A percentile compares a stretch with the other conserved stretches of the same genome.
phyloP scores from a whole-genome alignment of 2,113 vertebrate genomes.

The Sialia sialis region DNA sequence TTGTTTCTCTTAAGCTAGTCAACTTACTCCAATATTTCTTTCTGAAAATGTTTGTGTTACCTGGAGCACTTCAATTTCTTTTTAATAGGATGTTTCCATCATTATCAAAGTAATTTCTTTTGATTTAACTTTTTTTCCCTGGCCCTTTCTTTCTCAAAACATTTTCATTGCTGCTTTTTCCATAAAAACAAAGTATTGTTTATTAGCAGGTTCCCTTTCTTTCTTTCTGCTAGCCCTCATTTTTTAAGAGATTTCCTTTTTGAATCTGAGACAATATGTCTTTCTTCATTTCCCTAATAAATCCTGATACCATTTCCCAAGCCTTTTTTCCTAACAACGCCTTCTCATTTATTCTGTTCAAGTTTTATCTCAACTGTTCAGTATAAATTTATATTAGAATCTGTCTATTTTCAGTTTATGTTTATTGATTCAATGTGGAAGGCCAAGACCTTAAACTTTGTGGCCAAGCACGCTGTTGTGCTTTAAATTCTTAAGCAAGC shows the following conservation, averaged over 20 bases:
- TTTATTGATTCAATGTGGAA: neutral
- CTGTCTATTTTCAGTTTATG: neutral
- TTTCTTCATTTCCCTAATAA: conserved; percentile 27
- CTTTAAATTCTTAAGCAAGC: neutral
- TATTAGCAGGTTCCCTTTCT: neutral
- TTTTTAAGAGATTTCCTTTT: conserved; percentile 21
- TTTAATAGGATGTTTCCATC: neutral
- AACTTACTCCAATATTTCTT: neutral
- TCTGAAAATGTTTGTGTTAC: neutral
- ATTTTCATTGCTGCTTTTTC: neutral
- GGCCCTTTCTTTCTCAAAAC: neutral
- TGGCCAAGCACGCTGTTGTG: neutral
- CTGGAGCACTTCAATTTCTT: neutral
- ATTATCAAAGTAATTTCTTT: neutral
- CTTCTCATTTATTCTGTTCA: neutral
- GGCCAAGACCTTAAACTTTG: neutral
- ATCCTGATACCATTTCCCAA: neutral
- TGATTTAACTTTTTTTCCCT: neutral
- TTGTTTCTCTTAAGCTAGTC: neutral
- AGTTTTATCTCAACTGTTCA: neutral
- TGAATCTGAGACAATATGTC: conserved; percentile 9
- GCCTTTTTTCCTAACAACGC: neutral
- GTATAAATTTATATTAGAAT: neutral
- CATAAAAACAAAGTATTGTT: neutral
- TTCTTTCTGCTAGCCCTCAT: neutral